Base-by-base conservation (phyloP, 2,113 vertebrate genomes). In the Tenebrosternarchus preto region DNA sequence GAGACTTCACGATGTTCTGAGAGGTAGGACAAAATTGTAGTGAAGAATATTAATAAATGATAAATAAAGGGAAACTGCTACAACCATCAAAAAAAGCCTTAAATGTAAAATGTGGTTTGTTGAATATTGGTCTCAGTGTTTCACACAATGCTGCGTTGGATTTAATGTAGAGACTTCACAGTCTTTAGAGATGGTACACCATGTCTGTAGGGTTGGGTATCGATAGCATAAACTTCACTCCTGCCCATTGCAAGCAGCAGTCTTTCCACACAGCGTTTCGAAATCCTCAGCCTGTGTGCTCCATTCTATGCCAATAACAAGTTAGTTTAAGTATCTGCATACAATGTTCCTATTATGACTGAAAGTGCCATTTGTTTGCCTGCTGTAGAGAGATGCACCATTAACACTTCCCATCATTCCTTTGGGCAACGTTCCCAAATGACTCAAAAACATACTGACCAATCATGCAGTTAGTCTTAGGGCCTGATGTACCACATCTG, bases 181-280 rank as follows among this genome's bases (percentile, higher is more conserved):
- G n/a, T n/a, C n/a, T n/a, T 36, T 4, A 36, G 2, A 6, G 3
- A 36, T 2, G 33, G 33, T 6, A 36, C 33, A 36, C 33, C 33
- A 5, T 60, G 31, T 57, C 56, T 69, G 77, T 29, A 75, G 64
- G 2, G 33, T 6, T 31, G 46, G 46, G 31, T 74, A 74, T 33
- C 78, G n/a, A 68, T 53, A 24, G 46, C 61, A 29, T 43, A 57
- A 66, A 64, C 29, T 59, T 29, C 9, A 36, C 43, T 78, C 24
- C 61, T 77, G 43, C 56, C 46, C 63, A 39, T 60, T 17, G 25
- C 36, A 70, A 29, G 33, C 22, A 61, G 63, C 22, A 57, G 25
- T n/a, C n/a, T n/a, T n/a, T n/a, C n/a, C 60, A 33, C 22, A 76
- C 31, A 57, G 22, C 60, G 46, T 53, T 50, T 71, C 50, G 29